Conservation (phyloP, 2,888 invertebrate species). For the Marasmarcha lunaedactyla region DNA sequence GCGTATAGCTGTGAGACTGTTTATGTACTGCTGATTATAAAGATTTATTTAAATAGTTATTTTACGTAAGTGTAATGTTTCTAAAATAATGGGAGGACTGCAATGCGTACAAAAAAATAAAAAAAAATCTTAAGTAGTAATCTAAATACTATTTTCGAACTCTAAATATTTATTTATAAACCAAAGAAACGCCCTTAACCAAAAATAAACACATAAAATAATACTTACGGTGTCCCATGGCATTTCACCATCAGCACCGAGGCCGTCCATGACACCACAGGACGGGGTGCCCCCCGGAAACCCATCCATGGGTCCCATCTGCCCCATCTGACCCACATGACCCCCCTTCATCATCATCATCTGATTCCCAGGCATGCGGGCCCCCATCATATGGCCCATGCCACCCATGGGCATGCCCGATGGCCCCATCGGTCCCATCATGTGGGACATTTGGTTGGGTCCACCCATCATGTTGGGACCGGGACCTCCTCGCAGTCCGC, state of each 20-base stretch:
- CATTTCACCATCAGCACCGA: slow-evolving; percentile 72
- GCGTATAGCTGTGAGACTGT: too few relatives aligned
- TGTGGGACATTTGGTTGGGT: slow-evolving; percentile 60
- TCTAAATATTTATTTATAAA: too few relatives aligned
- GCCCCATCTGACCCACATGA: slow-evolving; percentile 50
- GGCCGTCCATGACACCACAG: slow-evolving; percentile 71
- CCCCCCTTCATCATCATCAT: slow-evolving; percentile 68
- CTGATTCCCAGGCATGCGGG: slow-evolving; percentile 49
- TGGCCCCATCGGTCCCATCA: slow-evolving; percentile 65
- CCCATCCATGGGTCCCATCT: slow-evolving; percentile 65
- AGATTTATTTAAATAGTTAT: too few relatives aligned
- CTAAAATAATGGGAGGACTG: too few relatives aligned
- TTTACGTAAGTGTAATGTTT: too few relatives aligned
- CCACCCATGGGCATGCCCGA: slow-evolving; percentile 59
- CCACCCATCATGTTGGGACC: slow-evolving; percentile 68
- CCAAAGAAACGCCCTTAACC: too few relatives aligned
- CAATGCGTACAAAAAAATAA: too few relatives aligned
- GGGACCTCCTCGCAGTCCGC: slow-evolving; percentile 71
- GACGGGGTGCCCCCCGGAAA: slow-evolving; percentile 70
- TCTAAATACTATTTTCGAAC: too few relatives aligned
- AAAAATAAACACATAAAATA: too few relatives aligned
- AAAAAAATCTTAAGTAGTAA: too few relatives aligned
- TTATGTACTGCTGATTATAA: too few relatives aligned
- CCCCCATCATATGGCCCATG: slow-evolving; percentile 63
- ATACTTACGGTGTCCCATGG: slow-evolving; percentile 68